phyloP scores from a whole-genome alignment of 2,888 invertebrate genomes.

The Timandra comae region DNA sequence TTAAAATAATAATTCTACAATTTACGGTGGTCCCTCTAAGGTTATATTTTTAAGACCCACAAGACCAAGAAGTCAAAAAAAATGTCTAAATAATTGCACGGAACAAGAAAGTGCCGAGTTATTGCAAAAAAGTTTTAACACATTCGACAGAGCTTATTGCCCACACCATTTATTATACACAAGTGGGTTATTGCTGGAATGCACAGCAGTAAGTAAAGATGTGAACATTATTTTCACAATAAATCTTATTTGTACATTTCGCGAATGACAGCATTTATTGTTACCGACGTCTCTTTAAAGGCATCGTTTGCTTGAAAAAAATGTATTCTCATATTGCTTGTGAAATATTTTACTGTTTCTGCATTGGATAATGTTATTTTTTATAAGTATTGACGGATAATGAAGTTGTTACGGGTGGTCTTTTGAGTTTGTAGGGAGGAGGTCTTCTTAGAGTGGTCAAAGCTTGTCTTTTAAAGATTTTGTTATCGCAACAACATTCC shows the following conservation, averaged over 20 bases:
- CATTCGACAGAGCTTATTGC: conserved; percentile 6
- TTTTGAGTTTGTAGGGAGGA: neutral
- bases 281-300: conserved; percentile 46
- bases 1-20: too few species aligned
- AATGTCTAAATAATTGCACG: too few species aligned
- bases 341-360: conserved; percentile 30
- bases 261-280: conserved; percentile 48
- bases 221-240: conserved; percentile 45
- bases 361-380: conserved; percentile 21
- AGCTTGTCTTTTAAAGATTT: too few species aligned
- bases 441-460: too few species aligned
- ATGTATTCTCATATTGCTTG: conserved; percentile 17
- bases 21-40: too few species aligned
- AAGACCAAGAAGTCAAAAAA: too few species aligned
- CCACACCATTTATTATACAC: conserved; percentile 16
- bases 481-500: too few species aligned
- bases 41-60: too few species aligned
- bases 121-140: neutral
- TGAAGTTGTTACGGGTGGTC: conserved; percentile 13
- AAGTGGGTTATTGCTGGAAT: conserved; percentile 5
- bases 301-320: conserved; percentile 37
- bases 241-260: conserved; percentile 57
- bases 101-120: too few species aligned
- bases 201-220: conserved; percentile 30
- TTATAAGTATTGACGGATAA: conserved; percentile 9